A percentile compares a stretch with the other conserved stretches of the same genome.
Evolutionary conservation across 2,888 invertebrate species (phyloP).

Genomic region (Euzophera pinguis): DNA sequence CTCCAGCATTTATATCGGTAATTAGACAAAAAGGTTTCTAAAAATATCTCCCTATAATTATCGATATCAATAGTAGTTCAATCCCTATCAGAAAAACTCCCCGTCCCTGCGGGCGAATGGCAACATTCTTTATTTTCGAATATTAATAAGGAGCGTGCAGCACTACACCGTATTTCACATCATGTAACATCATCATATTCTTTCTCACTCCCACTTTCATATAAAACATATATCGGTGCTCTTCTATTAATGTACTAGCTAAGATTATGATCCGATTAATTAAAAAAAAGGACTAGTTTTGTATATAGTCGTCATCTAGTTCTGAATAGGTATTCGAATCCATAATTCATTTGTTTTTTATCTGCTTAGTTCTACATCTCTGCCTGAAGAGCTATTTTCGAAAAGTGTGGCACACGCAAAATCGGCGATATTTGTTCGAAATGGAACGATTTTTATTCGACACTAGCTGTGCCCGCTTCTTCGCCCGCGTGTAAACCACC

Average conservation of each 20-base stretch:
- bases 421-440: no score
- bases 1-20: no score
- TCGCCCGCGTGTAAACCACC: no score
- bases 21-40: no score
- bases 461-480: no score
- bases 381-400: no score
- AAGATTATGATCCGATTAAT: background rate
- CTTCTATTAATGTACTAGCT: conserved; percentile 34
- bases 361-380: no score
- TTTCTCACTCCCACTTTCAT: conserved; percentile 33
- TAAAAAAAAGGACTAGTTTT: background rate
- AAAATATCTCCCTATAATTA: conserved; percentile 13
- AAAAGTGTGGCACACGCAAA: no score
- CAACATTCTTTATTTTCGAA: conserved; percentile 76
- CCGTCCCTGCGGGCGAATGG: conserved; percentile 62
- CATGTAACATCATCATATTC: conserved; percentile 54
- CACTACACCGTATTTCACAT: conserved; percentile 76
- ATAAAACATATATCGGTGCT: conserved; percentile 30
- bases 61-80: conserved; percentile 29
- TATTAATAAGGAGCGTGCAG: conserved; percentile 74
- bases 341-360: no score
- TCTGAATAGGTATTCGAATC: no score
- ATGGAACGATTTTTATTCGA: no score
- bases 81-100: conserved; percentile 55
- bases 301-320: no score